Conservation (phyloP, 92 coral and sea anemone genomes). For the Epizoanthus ramosus region DNA sequence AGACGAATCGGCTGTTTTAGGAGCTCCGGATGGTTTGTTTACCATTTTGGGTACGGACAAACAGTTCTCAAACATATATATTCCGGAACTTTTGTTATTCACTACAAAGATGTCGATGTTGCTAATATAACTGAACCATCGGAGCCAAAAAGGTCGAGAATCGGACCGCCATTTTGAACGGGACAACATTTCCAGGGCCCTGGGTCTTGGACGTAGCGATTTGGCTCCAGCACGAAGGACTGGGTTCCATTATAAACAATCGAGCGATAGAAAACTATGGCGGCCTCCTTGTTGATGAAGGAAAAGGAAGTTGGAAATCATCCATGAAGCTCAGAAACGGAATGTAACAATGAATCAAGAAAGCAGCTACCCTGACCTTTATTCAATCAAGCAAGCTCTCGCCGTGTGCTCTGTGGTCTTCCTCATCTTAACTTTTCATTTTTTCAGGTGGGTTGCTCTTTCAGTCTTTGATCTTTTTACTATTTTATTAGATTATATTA, state of each 20-base stretch:
- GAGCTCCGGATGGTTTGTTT: too few relatives aligned
- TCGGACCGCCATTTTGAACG: slow-evolving; percentile 11
- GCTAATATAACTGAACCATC: too few relatives aligned
- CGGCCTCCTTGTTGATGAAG: neutral
- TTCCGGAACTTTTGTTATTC: too few relatives aligned
- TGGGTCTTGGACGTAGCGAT: neutral
- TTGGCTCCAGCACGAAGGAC: neutral
- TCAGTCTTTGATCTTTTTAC: neutral
- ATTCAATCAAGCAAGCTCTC: slow-evolving; percentile 64
- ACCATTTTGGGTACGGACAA: too few relatives aligned
- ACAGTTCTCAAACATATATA: too few relatives aligned
- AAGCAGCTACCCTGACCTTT: slow-evolving; percentile 40
- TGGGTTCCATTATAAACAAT: slow-evolving; percentile 6
- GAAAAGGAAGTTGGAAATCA: neutral
- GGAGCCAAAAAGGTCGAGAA: too few relatives aligned
- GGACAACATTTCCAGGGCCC: neutral
- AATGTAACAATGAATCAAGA: slow-evolving; percentile 2
- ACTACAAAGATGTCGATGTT: too few relatives aligned
- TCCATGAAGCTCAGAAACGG: neutral
- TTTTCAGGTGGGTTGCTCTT: slow-evolving; percentile 55
- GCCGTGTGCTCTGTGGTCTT: slow-evolving; percentile 74
- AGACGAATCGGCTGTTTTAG: too few relatives aligned
- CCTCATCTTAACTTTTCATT: slow-evolving; percentile 77
- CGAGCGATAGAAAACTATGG: neutral
- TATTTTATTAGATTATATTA: too few relatives aligned